Evolutionary conservation across 2,797 vertebrate genomes (phyloP).

Genomic region (Anas capensis): DNA sequence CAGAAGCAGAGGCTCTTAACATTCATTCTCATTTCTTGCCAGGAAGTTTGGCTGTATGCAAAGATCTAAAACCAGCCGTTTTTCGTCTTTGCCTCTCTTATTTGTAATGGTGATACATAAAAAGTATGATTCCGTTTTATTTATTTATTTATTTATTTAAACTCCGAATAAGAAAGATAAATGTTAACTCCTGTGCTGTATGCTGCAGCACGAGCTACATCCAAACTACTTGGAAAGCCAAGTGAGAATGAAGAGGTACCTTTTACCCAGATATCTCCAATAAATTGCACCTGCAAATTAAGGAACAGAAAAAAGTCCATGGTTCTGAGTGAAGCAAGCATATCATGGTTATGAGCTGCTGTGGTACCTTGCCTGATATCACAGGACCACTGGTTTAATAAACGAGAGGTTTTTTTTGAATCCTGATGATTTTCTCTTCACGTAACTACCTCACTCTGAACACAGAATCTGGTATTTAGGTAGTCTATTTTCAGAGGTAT

Average conservation of each 20-base stretch:
- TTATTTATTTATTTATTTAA: neutral
- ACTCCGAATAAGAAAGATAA: neutral
- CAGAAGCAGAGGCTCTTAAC: neutral
- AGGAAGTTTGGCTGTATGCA: neutral
- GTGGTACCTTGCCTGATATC: neutral
- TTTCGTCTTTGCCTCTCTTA: neutral
- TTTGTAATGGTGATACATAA: neutral
- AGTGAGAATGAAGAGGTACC: neutral
- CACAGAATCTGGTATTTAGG: neutral
- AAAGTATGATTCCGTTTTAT: neutral
- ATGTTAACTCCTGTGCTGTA: neutral
- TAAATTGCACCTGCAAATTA: neutral
- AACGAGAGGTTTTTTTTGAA: neutral
- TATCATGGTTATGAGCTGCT: neutral
- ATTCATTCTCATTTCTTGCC: neutral
- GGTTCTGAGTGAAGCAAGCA: neutral
- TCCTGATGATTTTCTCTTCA: neutral
- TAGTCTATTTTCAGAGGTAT: neutral
- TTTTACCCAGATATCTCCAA: neutral
- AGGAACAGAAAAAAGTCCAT: fast-evolving
- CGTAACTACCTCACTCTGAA: neutral
- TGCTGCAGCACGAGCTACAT: neutral
- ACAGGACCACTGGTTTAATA: neutral
- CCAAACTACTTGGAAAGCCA: neutral
- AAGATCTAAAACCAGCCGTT: neutral